Evolutionary conservation across 2,888 invertebrate genomes (phyloP), one percentile per base, ranked within the genome.

Genomic region (Hololepta plana): DNA sequence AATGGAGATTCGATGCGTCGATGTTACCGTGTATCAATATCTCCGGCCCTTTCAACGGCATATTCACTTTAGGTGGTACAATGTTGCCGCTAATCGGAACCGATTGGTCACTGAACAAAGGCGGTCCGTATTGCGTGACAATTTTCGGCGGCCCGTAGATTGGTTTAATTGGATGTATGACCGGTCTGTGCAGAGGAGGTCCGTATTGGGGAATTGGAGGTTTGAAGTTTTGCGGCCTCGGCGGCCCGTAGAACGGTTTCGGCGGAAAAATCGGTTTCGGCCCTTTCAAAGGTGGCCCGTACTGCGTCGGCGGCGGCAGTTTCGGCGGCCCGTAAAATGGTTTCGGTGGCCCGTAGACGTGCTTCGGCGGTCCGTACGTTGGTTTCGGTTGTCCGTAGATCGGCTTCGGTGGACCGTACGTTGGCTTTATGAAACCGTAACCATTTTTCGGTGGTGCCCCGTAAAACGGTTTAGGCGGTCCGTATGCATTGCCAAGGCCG

Each of bases 191-290:
- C 12, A 46, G 41, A 31, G 46, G 59, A 9, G 58, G 56, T 2
- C 60, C 60, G 38, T 62, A 61, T 31, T 46, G 40, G 2, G 54
- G 52, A 25, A 53, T 54, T 2, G 52, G 38, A 24, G 34, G 26
- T 20, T 40, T 36, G 62, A 60, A 1, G 62, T 54, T 0, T 69
- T 67, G 1, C 60, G 55, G 0, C 62, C 63, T 40, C 52, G 40
- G 33, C 12, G 30, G 36, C 19, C 37, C 34, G 36, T 33, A 39
- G 31, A 36, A 39, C 27, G 44, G 44, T 42, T 46, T 44, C 19
- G 33, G 39, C 23, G 38, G 38, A n/a, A n/a, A n/a, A n/a, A n/a
- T n/a, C n/a, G n/a, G n/a, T 24, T 35, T 38, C 26, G 38, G 39
- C 30, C 34, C 33, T n/a, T 47, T 44, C 8, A 44, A 40, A 4